phyloP scores from a whole-genome alignment of 64 coral and sea anemone species.

The Pocillopora damicornis region DNA sequence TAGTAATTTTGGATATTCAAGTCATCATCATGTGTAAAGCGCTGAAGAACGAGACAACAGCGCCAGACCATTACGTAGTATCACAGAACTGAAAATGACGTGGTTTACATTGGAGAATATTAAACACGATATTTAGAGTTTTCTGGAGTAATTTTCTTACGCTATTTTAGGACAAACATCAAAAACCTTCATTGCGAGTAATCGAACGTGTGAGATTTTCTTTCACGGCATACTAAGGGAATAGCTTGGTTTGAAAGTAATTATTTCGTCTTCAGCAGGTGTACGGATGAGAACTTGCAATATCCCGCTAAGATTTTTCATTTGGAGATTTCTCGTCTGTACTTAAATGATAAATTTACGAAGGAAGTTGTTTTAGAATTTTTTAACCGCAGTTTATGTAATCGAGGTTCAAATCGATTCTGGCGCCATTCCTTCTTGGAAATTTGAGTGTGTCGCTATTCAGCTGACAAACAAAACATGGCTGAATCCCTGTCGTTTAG shows the following conservation, averaged over 20 bases:
- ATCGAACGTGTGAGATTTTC: neutral
- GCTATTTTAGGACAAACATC: neutral
- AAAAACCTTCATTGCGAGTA: neutral
- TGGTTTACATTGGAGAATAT: neutral
- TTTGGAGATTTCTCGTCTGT: conserved; percentile 31
- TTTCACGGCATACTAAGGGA: neutral
- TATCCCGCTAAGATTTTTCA: conserved; percentile 41
- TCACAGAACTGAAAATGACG: neutral
- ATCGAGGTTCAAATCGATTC: conserved; percentile 14
- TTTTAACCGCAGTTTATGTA: conserved; percentile 42
- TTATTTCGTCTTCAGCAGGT: conserved; percentile 43
- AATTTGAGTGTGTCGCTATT: conserved; percentile 39
- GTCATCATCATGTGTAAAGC: neutral
- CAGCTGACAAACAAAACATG: neutral
- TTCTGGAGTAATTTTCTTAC: neutral
- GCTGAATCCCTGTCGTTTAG: neutral
- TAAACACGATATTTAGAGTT: neutral
- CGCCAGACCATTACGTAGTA: conserved; percentile 11
- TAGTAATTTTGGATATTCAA: conserved; percentile 11
- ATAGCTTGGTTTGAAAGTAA: conserved; percentile 41
- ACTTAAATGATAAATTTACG: conserved; percentile 32
- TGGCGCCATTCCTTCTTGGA: conserved; percentile 2
- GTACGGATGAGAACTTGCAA: neutral
- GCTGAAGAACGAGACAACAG: neutral
- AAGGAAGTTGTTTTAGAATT: conserved; percentile 22